These are phyloP conservation scores for Cromileptes altivelis DNA, from an alignment of 2,113 vertebrate genomes.

Conservation along the genomic window DNA sequence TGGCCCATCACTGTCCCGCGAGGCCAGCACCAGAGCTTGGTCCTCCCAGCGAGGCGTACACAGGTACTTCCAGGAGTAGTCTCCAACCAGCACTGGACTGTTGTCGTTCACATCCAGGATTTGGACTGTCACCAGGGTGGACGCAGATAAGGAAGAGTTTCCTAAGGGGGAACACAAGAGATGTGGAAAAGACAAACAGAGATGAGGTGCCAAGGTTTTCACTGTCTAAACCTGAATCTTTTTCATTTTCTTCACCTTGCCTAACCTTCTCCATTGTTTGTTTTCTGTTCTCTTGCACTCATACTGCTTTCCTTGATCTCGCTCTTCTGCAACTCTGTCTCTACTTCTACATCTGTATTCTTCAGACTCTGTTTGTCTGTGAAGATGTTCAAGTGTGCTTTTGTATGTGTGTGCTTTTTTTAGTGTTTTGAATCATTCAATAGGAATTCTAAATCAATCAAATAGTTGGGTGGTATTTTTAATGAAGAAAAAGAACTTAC, in stretches of 20 bases:
- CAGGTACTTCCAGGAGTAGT: slow-evolving; percentile 88
- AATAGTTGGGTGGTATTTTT: background rate
- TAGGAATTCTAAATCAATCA: background rate
- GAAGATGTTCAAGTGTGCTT: background rate
- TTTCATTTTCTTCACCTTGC: background rate
- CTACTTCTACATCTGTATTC: background rate
- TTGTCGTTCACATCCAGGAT: slow-evolving; percentile 88
- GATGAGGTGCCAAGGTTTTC: background rate
- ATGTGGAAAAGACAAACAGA: background rate
- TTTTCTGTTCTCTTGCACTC: background rate
- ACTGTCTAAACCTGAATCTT: background rate
- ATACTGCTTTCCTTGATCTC: background rate
- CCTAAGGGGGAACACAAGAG: slow-evolving; percentile 66
- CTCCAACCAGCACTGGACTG: slow-evolving; percentile 84
- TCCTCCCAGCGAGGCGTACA: slow-evolving; percentile 88
- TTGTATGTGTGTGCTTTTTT: background rate
- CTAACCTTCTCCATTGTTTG: background rate
- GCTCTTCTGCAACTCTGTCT: background rate
- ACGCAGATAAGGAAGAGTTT: slow-evolving; percentile 83
- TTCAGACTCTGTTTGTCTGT: background rate
- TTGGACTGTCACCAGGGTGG: slow-evolving; percentile 85
- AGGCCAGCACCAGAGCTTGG: slow-evolving; percentile 86
- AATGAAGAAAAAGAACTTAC: slow-evolving; percentile 71
- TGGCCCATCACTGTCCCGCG: slow-evolving; percentile 80
- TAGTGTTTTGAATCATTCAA: background rate